Percentiles rank a stretch among this genome's conserved stretches.
These are phyloP conservation scores for Brachyistius frenatus DNA, from an alignment of 2,113 vertebrate genomes.

Conservation along the genomic window DNA sequence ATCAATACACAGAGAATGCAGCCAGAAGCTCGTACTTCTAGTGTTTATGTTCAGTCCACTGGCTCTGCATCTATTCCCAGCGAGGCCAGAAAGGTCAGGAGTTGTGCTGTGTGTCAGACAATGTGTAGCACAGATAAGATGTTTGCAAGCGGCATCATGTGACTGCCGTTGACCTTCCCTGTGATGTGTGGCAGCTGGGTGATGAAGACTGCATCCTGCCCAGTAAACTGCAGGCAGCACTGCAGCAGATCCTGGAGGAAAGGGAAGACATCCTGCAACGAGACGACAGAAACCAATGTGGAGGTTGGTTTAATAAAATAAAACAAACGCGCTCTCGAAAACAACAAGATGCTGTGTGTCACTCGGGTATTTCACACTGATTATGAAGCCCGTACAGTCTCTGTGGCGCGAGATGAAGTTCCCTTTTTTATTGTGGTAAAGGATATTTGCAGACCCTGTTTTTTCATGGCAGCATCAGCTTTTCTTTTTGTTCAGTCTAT, in stretches of 20 bases:
- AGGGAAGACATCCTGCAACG: slow-evolving; percentile 89
- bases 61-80: no score
- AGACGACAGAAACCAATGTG: slow-evolving; percentile 73
- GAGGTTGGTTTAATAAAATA: slow-evolving; percentile 79
- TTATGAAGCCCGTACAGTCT: no score
- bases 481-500: no score
- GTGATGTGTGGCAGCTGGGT: slow-evolving; percentile 84
- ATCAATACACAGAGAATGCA: no score
- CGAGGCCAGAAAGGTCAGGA: not conserved
- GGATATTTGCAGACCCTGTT: no score
- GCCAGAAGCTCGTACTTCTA: no score
- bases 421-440: no score
- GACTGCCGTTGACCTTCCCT: slow-evolving; percentile 21
- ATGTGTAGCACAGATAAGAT: not conserved
- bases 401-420: no score
- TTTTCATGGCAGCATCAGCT: no score
- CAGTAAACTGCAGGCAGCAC: slow-evolving; percentile 94
- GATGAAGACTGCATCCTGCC: slow-evolving; percentile 97
- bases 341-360: no score
- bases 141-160: slow-evolving; percentile 6
- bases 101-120: not conserved
- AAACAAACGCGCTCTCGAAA: no score
- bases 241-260: slow-evolving; percentile 93
- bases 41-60: not conserved
- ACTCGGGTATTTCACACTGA: no score